These are phyloP conservation scores for Cybosia mesomella DNA, from an alignment of 2,888 invertebrate species.

Conservation along the genomic window DNA sequence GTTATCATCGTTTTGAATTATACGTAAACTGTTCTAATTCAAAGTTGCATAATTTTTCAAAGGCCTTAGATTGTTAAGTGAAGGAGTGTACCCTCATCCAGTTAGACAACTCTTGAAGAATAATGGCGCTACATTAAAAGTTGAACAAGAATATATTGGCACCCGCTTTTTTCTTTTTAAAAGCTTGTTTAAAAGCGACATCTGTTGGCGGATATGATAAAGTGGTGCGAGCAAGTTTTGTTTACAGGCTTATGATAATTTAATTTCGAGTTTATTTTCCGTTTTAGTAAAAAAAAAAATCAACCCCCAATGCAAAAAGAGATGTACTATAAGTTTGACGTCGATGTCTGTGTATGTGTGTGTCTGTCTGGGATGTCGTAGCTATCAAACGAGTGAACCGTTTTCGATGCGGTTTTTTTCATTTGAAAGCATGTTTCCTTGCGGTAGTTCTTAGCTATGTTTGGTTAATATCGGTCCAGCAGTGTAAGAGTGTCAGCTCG, in stretches of 20 bases:
- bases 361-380: no score
- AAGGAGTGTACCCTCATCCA: conserved; percentile 25
- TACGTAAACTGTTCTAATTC: conserved; percentile 23
- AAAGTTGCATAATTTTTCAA: conserved; percentile 37
- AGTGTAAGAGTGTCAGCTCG: no score
- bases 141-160: conserved; percentile 37
- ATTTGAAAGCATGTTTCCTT: no score
- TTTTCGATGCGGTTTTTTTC: no score
- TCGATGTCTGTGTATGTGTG: no score
- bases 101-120: conserved; percentile 36
- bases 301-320: no score
- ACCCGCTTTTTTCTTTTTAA: conserved; percentile 27
- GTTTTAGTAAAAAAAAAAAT: no score
- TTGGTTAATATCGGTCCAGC: no score
- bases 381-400: no score
- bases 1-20: conserved; percentile 8
- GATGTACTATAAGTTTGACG: no score
- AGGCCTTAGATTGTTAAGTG: conserved; percentile 34
- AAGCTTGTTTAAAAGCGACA: conserved; percentile 32
- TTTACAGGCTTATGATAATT: conserved; percentile 16
- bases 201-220: conserved; percentile 27
- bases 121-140: conserved; percentile 45
- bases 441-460: no score
- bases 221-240: conserved; percentile 18
- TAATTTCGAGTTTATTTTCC: conserved; percentile 17